Base-by-base conservation (phyloP, 2,797 vertebrate species). In the Buceros bicornis region DNA sequence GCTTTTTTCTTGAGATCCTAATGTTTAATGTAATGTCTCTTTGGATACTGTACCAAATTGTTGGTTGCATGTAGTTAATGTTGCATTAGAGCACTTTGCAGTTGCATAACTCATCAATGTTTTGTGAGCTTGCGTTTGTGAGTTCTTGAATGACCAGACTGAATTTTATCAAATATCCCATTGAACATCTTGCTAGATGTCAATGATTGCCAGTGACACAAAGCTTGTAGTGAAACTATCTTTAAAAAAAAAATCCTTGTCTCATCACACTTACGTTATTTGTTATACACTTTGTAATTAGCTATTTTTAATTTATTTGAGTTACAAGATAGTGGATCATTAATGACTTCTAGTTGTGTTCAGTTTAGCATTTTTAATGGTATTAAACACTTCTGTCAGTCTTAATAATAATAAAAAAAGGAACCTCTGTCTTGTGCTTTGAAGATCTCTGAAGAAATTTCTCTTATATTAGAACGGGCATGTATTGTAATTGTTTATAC, bases 11-110 rank as follows among this genome's bases (percentile, higher is more conserved):
- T 96, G 96, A 97, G 94, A 98, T 97, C 96, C 98, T 98, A 96
- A 97, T 97, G 97, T 98, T 98, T 98, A 97, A 97, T 98, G 98
- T 98, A 96, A 97, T 96, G 98, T 98, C 97, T 98, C 92, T 98
- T 97, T 97, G 96, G 97, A 98, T 97, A 97, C 97, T 97, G 97
- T 98, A 98, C 97, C 97, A 98, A 98, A 98, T 96, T 96, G 98
- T 98, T 98, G 97, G 97, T 97, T 98, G 98, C 98, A 98, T 99
- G 98, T 98, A 98, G 98, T 98, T 99, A 98, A 98, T 98, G 98
- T 99, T 99, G 99, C 99, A 99, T 99, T 98, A 98, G 98, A 98
- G 98, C 98, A 98, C 98, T 98, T 98, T 98, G 99, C 98, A 98
- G 96, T 98, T 98, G 98, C 99, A 98, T 98, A 97, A 98, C 98